A percentile compares a stretch with the other conserved stretches of the same genome.
These are phyloP conservation scores for Pantala flavescens DNA, from an alignment of 1,140 invertebrate genomes.

Conservation along the genomic window DNA sequence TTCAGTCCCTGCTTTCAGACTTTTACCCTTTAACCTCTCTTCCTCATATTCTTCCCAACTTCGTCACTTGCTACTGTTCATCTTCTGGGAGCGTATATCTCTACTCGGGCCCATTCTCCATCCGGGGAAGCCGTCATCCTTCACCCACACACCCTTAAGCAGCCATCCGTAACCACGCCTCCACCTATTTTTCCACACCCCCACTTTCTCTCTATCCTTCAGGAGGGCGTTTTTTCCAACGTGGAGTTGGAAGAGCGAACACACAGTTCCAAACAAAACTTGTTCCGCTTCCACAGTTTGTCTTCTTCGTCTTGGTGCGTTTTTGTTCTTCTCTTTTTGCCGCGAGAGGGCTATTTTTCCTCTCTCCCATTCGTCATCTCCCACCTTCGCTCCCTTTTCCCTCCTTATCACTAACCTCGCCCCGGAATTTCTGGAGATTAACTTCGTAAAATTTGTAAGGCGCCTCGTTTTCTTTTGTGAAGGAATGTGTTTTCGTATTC, in stretches of 20 bases:
- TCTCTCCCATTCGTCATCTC: neutral
- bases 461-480: too few species aligned
- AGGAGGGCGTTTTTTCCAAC: neutral
- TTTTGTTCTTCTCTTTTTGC: neutral
- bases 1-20: too few species aligned
- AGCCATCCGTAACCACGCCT: slow-evolving; percentile 6
- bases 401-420: neutral
- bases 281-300: slow-evolving; percentile 3
- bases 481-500: too few species aligned
- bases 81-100: neutral
- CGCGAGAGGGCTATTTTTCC: neutral
- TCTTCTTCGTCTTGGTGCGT: neutral
- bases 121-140: neutral
- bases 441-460: too few species aligned
- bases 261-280: slow-evolving; percentile 9
- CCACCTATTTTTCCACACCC: neutral
- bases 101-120: neutral
- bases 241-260: neutral
- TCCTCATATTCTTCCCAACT: neutral
- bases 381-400: neutral
- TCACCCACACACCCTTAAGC: slow-evolving; percentile 1
- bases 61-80: neutral
- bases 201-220: neutral
- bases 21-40: too few species aligned
- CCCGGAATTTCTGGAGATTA: neutral